A percentile compares a stretch with the other conserved stretches of the same genome.
phyloP scores from a whole-genome alignment of 2,888 invertebrate genomes.

The Loripinus fragilis region DNA sequence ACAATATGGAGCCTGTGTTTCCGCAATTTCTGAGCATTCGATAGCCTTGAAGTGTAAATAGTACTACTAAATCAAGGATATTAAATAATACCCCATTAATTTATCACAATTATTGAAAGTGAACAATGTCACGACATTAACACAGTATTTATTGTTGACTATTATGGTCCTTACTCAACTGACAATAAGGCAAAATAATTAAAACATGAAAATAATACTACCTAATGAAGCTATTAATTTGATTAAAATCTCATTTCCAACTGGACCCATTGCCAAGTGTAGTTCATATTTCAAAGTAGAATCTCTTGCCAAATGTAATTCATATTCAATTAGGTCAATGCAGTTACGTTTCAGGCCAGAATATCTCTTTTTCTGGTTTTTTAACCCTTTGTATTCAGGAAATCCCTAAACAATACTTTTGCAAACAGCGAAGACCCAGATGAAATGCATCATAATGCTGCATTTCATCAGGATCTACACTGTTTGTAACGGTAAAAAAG shows the following conservation, averaged over 20 bases:
- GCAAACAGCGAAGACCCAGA: too few relatives aligned
- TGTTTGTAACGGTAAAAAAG: too few relatives aligned
- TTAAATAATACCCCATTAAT: constrained; percentile 14
- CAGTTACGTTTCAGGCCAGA: too few relatives aligned
- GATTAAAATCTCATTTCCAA: not conserved
- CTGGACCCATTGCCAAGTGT: too few relatives aligned
- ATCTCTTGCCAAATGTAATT: too few relatives aligned
- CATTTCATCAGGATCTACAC: too few relatives aligned
- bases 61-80: constrained; percentile 1
- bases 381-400: too few relatives aligned
- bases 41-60: not conserved
- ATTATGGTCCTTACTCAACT: not conserved
- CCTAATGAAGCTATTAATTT: not conserved
- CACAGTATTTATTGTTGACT: constrained; percentile 7
- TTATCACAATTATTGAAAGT: constrained; percentile 13
- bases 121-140: constrained; percentile 15
- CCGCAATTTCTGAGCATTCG: not conserved
- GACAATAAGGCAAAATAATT: not conserved
- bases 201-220: not conserved
- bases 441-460: too few relatives aligned
- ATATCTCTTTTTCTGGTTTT: too few relatives aligned
- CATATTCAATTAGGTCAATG: too few relatives aligned
- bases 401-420: too few relatives aligned
- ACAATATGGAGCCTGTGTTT: constrained; percentile 2
- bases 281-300: too few relatives aligned